These are phyloP conservation scores for Larimichthys polyactis DNA, from an alignment of 2,113 vertebrate species.

Conservation along the genomic window DNA sequence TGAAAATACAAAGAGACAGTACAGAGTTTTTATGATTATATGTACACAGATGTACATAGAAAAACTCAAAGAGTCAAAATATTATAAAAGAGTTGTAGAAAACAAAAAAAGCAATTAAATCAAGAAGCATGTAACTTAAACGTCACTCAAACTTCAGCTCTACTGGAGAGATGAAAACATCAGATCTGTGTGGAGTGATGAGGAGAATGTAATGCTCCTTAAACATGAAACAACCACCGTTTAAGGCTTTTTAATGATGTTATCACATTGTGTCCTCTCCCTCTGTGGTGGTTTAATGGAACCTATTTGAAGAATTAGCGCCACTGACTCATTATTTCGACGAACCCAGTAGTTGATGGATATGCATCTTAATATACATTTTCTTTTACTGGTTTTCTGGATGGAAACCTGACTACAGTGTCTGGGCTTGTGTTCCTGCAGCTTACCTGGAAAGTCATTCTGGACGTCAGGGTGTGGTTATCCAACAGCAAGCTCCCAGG, in stretches of 20 bases:
- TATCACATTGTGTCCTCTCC: background rate
- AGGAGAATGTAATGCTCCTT: background rate
- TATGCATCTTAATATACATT: background rate
- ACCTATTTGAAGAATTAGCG: background rate
- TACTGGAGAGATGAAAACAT: background rate
- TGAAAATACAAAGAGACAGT: background rate
- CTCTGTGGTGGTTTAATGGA: background rate
- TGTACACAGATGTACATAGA: too few relatives aligned
- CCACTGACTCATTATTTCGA: background rate
- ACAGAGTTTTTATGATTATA: background rate
- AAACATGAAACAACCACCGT: background rate
- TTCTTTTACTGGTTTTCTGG: background rate
- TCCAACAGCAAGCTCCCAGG: constrained; percentile 6
- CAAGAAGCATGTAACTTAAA: background rate
- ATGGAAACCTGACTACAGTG: background rate
- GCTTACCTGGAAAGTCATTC: constrained; percentile 51
- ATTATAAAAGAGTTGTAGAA: background rate
- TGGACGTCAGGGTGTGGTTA: constrained; percentile 7
- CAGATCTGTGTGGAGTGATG: background rate
- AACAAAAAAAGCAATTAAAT: background rate
- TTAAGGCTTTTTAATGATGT: background rate
- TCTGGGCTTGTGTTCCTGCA: background rate
- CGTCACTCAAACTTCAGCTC: background rate
- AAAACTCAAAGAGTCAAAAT: background rate
- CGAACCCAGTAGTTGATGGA: background rate